These are phyloP conservation scores for Cephus nigrinus DNA, from an alignment of 2,888 invertebrate species.

Conservation along the genomic window DNA sequence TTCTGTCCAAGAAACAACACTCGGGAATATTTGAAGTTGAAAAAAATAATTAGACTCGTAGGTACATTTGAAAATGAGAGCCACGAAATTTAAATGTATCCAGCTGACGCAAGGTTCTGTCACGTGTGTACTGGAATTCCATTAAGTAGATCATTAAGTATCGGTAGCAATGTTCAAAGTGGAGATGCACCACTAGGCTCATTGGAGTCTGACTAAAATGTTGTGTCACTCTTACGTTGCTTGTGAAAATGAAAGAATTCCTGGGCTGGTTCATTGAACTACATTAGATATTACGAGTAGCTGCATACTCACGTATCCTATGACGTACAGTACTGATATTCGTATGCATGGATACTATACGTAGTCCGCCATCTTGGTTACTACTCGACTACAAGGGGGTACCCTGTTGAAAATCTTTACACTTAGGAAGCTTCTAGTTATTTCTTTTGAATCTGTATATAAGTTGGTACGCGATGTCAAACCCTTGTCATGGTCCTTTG, in stretches of 20 bases:
- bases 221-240: background rate
- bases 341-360: background rate
- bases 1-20: background rate
- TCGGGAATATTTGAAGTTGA: background rate
- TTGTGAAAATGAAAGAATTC: background rate
- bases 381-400: background rate
- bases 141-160: background rate
- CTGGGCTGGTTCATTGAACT: background rate
- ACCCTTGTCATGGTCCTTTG: conserved; percentile 1
- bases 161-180: background rate
- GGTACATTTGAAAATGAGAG: background rate
- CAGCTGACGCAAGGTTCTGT: background rate
- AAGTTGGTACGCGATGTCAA: background rate
- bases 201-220: background rate
- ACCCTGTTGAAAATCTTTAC: background rate
- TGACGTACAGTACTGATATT: background rate
- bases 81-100: background rate
- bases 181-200: background rate
- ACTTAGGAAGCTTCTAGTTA: background rate
- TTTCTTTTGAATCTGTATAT: background rate
- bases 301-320: background rate
- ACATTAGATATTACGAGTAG: background rate
- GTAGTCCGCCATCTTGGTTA: background rate
- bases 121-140: background rate
- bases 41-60: background rate